Evolutionary conservation across 35 echinoderm and acorn worm species (phyloP).

Genomic region (Strongylocentrotus purpuratus): DNA sequence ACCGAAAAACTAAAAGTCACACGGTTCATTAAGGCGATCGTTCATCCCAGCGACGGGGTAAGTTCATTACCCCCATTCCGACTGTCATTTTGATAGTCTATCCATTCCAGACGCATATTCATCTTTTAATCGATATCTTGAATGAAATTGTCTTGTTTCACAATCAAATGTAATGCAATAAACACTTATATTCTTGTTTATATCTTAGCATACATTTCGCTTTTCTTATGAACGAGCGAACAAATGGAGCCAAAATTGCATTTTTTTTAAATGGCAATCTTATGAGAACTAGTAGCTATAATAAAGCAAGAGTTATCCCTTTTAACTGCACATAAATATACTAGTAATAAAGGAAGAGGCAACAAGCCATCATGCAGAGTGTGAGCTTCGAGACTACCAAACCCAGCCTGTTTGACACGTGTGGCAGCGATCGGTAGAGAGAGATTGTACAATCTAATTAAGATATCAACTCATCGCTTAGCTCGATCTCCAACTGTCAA

Average conservation of each 20-base stretch:
- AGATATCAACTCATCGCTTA: constrained; percentile 17
- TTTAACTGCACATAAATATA: no score
- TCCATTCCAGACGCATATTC: neutral
- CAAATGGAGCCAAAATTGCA: no score
- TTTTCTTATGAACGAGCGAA: no score
- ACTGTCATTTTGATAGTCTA: neutral
- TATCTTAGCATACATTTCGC: no score
- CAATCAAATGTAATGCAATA: no score
- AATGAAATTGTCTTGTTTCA: no score
- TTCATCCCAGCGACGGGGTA: neutral
- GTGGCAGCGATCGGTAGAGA: neutral
- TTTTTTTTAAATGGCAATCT: no score
- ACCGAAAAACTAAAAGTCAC: neutral
- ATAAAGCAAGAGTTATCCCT: no score
- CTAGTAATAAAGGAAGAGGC: neutral
- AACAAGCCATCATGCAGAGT: neutral
- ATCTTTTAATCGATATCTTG: no score
- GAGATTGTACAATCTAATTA: constrained; percentile 5
- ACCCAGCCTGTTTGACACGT: neutral
- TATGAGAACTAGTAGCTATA: no score
- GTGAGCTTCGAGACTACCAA: neutral
- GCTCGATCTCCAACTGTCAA: neutral
- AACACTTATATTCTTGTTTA: no score
- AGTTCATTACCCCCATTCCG: neutral
- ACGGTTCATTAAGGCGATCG: neutral